Evolutionary conservation across 1,140 invertebrate genomes (phyloP).

Genomic region (Drosophila bipectinata): DNA sequence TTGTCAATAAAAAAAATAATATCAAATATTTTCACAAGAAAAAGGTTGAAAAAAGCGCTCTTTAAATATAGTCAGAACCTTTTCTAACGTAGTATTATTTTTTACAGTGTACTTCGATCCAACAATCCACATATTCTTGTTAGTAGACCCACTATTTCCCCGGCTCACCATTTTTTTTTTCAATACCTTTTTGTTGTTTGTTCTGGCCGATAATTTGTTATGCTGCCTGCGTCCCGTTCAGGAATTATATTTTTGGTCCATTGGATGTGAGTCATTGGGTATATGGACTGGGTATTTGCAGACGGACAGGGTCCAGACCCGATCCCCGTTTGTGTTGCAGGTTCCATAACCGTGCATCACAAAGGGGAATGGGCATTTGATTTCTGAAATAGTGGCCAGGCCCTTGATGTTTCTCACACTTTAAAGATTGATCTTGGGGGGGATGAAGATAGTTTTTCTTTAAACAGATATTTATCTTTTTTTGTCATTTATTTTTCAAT

Average conservation of each 20-base stretch:
- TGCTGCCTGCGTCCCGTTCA: constrained; percentile 57
- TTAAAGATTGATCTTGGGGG: not conserved
- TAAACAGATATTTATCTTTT: no score
- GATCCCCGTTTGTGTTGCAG: not conserved
- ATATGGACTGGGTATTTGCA: constrained; percentile 44
- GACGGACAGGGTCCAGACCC: constrained; percentile 48
- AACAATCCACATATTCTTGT: constrained; percentile 15
- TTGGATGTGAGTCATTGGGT: constrained; percentile 67
- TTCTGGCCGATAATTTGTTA: constrained; percentile 68
- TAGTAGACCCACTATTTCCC: constrained; percentile 21
- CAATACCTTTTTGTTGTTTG: constrained; percentile 53
- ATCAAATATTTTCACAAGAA: no score
- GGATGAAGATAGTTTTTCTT: constrained; percentile 4
- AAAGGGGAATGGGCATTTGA: constrained; percentile 24
- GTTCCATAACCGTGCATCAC: constrained; percentile 21
- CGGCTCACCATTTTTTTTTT: constrained; percentile 3
- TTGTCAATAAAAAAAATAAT: no score
- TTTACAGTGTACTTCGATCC: not conserved
- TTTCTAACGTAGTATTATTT: not conserved
- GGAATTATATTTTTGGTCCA: constrained; percentile 70
- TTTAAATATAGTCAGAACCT: no score
- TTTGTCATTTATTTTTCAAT: not conserved
- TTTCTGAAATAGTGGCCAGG: constrained; percentile 23
- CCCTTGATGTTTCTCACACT: not conserved
- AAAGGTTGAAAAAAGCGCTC: no score